Evolutionary conservation across 2,797 vertebrate species (phyloP), one percentile per base, ranked within the genome.

Genomic region (Tachyglossus aculeatus): DNA sequence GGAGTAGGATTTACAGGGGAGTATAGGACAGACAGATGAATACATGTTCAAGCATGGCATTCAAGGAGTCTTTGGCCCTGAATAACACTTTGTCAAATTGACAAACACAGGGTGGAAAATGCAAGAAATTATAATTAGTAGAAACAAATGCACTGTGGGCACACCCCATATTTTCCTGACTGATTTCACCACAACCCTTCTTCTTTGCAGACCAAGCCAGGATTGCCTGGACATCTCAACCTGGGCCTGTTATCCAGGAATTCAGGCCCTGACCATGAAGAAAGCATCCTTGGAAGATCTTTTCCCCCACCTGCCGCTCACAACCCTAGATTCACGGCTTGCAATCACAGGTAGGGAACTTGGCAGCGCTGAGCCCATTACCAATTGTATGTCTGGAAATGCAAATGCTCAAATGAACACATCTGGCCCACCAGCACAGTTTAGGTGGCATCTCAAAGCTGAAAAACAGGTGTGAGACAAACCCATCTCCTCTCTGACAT

Each of bases 361-460:
- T 51, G 44, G 41, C 39, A 40, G 48, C 9, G 19, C 22, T 29
- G 22, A 6, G 7, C 12, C 51, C 27, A 25, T 55, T 25, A 45
- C 57, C 16, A 16, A 37, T n/a, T n/a, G n/a, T n/a, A n/a, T n/a
- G n/a, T n/a, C n/a, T 6, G 9, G 67, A 59, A 75, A 64, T 43
- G 53, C 18, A 10, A n/a, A 16, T 47, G 25, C 43, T 41, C 29
- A 78, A 66, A 71, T 53, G 50, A 72, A 73, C 45, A 34, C 54
- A 22, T 70, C 37, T 58, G 51, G 64, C 73, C 64, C 51, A 53
- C 19, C 18, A 51, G 18, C 38, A 61, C 18, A 58, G 21, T 45
- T 72, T 62, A 29, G 40, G 39, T 63, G 66, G 54, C 39, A 29
- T 70, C 71, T 61, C 57, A 60, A 61, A 62, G 51, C 47, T 67